Conservation (phyloP, 2,797 vertebrate genomes). For the Brachyrhaphis roseni region DNA sequence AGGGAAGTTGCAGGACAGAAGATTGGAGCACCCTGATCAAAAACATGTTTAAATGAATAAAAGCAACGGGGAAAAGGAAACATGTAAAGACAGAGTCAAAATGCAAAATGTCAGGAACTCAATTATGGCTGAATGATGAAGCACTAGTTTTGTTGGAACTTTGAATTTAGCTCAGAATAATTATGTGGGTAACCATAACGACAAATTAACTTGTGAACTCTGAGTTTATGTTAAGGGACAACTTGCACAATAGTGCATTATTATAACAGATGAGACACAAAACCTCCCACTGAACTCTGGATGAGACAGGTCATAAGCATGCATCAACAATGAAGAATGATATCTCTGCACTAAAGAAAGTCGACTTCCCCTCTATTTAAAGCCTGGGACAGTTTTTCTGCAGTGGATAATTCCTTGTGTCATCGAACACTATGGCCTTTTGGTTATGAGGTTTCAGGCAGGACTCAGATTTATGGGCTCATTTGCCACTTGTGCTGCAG, state of each 20-base stretch:
- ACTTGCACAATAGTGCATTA: background rate
- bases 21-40: background rate
- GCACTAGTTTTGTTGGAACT: background rate
- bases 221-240: background rate
- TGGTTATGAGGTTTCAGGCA: background rate
- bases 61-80: background rate
- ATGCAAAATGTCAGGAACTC: background rate
- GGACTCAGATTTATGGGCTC: slow-evolving; percentile 17
- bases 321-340: background rate
- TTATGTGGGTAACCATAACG: background rate
- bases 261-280: background rate
- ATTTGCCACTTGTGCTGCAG: slow-evolving; percentile 20
- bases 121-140: background rate
- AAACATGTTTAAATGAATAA: background rate
- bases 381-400: background rate
- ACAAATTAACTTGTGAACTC: background rate
- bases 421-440: background rate
- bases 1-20: background rate
- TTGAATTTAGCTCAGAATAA: background rate
- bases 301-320: background rate
- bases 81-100: background rate
- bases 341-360: background rate
- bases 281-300: background rate
- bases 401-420: background rate
- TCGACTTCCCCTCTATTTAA: background rate